Conservation (phyloP, 1,140 invertebrate genomes). For the Papilio xuthus region DNA sequence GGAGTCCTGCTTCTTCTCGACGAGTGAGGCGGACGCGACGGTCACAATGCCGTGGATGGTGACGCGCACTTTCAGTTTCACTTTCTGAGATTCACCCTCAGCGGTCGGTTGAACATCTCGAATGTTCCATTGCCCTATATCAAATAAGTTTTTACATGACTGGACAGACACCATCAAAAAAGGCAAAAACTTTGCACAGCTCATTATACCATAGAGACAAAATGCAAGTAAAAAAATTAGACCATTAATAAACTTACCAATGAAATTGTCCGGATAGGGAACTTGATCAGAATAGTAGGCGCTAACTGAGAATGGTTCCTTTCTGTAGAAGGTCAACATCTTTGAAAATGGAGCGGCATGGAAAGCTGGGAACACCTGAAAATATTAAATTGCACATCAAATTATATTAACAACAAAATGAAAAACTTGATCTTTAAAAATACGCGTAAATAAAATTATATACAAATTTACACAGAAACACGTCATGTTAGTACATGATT, state of each 20-base stretch:
- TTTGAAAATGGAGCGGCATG: constrained; percentile 96
- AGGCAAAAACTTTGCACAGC: too few relatives aligned
- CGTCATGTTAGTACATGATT: too few relatives aligned
- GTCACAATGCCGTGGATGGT: constrained; percentile 96
- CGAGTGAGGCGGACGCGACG: constrained; percentile 91
- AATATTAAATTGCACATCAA: constrained; percentile 45
- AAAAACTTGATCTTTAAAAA: neutral
- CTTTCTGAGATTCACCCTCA: constrained; percentile 95
- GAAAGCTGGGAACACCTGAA: constrained; percentile 92
- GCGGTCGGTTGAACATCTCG: constrained; percentile 91
- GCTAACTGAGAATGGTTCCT: constrained; percentile 92
- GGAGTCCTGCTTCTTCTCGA: constrained; percentile 89
- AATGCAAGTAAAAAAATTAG: neutral
- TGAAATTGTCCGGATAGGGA: constrained; percentile 88
- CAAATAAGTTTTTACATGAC: constrained; percentile 30
- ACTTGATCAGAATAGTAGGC: constrained; percentile 90
- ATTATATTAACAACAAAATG: constrained; percentile 20
- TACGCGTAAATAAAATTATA: too few relatives aligned
- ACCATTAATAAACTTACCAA: constrained; percentile 84
- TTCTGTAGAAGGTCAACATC: constrained; percentile 95
- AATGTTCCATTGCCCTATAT: constrained; percentile 90
- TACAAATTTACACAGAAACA: too few relatives aligned
- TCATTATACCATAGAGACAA: too few relatives aligned
- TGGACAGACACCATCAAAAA: neutral
- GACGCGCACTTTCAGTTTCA: constrained; percentile 97